Base-by-base conservation (phyloP, 2,113 vertebrate genomes). In the Clarias magur region DNA sequence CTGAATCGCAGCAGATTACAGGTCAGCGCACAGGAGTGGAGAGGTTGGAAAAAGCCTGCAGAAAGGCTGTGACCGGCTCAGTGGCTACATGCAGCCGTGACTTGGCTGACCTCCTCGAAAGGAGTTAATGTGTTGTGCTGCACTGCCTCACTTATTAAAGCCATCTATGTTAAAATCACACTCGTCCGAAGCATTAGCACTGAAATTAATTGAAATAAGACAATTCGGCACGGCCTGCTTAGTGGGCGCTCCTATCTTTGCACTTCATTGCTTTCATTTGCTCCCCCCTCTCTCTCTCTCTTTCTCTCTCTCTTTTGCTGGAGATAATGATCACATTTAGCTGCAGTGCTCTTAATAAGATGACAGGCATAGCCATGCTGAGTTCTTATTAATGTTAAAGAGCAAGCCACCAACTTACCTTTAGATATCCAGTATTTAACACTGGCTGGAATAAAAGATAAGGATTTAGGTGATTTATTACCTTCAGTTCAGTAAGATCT, bases 171-270 rank as follows among this genome's bases (percentile, higher is more conserved):
- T 92, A 91, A 91, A 93, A 92, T 90, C 89, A 90, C 88, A 89
- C 91, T 90, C 84, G 78, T 88, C 90, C 87, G 91, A 88, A 85
- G 82, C 91, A 91, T 93, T 92, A 92, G 91, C 89, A 90, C 75
- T 85, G 85, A 90, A 93, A 93, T 93, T 93, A 93, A 94, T 90
- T 92, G 92, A 94, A 93, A 93, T 91, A 91, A 91, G 88, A 90
- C 89, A 91, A 92, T 91, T 90, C 92, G 91, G 92, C 91, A 92
- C 82, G 86, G 90, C 82, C 87, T 86, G 89, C 84, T 91, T 89
- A 87, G 87, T 87, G 85, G 89, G 85, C 88, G 82, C 88, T 85
- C 85, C 86, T 88, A 91, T 89, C 87, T 89, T 85, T 88, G 88
- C 90, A 90, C 89, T 90, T 85, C 84, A 90, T 90, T 91, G 90